Percentiles rank a stretch among this genome's conserved stretches.
phyloP scores from a whole-genome alignment of 2,113 vertebrate genomes.

The Nansenia antarctica region DNA sequence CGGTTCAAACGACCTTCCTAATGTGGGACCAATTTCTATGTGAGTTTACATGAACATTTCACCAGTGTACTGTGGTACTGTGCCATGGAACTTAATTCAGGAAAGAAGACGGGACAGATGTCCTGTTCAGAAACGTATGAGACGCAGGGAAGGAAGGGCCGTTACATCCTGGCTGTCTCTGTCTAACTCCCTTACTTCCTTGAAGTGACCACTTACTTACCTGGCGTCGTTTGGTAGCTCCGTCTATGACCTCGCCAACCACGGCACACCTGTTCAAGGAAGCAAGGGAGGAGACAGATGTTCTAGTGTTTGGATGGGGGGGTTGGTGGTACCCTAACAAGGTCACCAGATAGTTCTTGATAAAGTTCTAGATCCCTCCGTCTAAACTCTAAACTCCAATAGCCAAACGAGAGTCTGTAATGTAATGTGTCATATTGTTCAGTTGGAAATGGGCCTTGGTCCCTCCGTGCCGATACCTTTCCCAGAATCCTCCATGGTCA shows the following conservation, averaged over 20 bases:
- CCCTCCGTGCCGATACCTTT: conserved; percentile 15
- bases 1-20: conserved; percentile 34
- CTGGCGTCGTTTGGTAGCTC: background rate
- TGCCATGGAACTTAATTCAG: conserved; percentile 29
- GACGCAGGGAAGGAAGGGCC: background rate
- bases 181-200: conserved; percentile 10
- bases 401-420: conserved; percentile 1
- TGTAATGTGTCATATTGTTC: background rate
- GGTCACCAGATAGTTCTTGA: background rate
- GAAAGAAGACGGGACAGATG: conserved; percentile 11
- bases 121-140: conserved; percentile 4
- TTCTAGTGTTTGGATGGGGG: conserved; percentile 1
- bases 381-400: background rate
- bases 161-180: no score
- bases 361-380: background rate
- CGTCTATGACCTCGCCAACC: conserved; percentile 13
- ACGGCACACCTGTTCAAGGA: background rate
- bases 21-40: conserved; percentile 49
- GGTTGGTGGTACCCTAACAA: background rate
- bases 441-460: conserved; percentile 5
- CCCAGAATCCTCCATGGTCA: conserved; percentile 68
- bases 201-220: conserved; percentile 7
- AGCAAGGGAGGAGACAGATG: conserved; percentile 2
- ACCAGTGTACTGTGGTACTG: conserved; percentile 10
- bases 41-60: conserved; percentile 38